Percentiles rank a stretch among this genome's conserved stretches.
phyloP scores from a whole-genome alignment of 2,113 vertebrate species.

The Limanda limanda region DNA sequence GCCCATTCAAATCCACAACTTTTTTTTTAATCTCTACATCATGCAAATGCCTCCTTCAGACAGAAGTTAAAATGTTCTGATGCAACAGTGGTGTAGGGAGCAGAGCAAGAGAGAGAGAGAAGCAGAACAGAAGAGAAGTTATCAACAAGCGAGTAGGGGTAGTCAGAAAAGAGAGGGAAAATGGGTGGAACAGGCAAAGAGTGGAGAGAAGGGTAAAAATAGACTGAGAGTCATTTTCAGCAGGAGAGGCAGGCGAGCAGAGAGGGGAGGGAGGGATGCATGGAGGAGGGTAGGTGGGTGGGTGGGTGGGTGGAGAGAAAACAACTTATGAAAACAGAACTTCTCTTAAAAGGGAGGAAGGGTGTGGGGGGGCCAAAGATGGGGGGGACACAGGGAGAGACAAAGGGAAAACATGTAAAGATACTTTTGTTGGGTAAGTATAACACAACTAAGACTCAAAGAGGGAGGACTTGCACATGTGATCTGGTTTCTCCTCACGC shows the following conservation, averaged over 20 bases:
- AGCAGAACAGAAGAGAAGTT: constrained; percentile 25
- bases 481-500: constrained; percentile 21
- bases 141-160: constrained; percentile 54
- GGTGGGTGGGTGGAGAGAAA: constrained; percentile 60
- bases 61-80: constrained; percentile 47
- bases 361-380: constrained; percentile 46
- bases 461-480: background rate
- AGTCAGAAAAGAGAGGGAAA: constrained; percentile 67
- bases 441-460: constrained; percentile 11
- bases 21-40: constrained; percentile 49
- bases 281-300: background rate
- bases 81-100: constrained; percentile 34
- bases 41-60: constrained; percentile 44
- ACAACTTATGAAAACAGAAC: constrained; percentile 79
- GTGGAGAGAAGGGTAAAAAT: constrained; percentile 82
- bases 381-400: constrained; percentile 33
- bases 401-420: constrained; percentile 22
- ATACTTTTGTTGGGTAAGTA: constrained; percentile 7
- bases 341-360: constrained; percentile 72
- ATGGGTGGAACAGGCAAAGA: constrained; percentile 78
- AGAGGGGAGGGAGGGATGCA: constrained; percentile 39
- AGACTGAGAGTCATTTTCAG: constrained; percentile 82
- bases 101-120: constrained; percentile 6
- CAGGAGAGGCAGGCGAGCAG: constrained; percentile 67
- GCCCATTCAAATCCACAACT: constrained; percentile 29